Conservation (phyloP, 1,140 invertebrate species). For the Proctacanthus coquilletti region DNA sequence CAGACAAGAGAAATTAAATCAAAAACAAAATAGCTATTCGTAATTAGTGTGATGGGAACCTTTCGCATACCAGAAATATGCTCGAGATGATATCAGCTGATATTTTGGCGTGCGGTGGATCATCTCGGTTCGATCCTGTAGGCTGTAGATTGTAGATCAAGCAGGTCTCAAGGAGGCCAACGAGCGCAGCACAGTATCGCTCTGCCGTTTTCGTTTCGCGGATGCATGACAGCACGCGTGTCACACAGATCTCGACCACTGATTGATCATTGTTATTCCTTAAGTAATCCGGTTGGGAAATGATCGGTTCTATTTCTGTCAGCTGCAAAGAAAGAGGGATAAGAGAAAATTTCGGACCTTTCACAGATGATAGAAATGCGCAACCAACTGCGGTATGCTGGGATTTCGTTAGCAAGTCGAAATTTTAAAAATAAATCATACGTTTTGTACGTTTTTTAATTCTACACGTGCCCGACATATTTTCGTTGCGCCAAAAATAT, state of each 20-base stretch:
- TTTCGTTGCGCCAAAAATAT: no score
- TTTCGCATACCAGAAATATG: constrained; percentile 69
- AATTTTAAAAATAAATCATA: no score
- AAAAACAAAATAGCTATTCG: no score
- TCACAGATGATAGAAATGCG: no score
- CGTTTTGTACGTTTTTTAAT: no score
- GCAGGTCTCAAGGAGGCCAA: constrained; percentile 71
- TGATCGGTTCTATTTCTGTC: constrained; percentile 61
- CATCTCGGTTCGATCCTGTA: constrained; percentile 52
- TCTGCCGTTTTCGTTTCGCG: constrained; percentile 79
- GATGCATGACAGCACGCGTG: constrained; percentile 72
- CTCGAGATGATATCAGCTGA: constrained; percentile 86
- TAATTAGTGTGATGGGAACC: no score
- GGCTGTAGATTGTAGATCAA: constrained; percentile 76
- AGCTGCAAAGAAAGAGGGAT: constrained; percentile 32
- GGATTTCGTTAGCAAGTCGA: no score
- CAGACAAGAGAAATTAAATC: no score
- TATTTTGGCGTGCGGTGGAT: constrained; percentile 90
- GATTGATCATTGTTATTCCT: constrained; percentile 83
- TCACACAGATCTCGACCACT: constrained; percentile 85
- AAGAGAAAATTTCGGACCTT: constrained; percentile 2
- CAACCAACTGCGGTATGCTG: no score
- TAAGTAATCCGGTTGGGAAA: constrained; percentile 62
- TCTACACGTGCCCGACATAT: no score
- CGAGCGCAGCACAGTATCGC: constrained; percentile 65